Base-by-base conservation (phyloP, 2,888 invertebrate species). In the Hipparchia sbordonii region DNA sequence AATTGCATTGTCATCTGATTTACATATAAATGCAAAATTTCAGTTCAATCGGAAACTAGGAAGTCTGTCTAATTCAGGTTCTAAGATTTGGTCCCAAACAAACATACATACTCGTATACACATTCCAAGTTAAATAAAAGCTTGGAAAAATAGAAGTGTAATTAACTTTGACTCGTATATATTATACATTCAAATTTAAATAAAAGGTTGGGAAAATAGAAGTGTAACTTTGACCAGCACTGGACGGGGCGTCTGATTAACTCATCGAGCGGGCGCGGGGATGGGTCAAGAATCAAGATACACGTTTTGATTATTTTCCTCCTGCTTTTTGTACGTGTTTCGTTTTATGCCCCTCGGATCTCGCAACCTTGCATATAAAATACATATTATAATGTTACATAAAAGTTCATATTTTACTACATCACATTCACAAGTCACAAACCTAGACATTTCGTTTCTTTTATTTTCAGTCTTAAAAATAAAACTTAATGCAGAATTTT, bases 201-300 rank as follows among this genome's bases (percentile, higher is more conserved):
- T 23, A 23, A 23, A 23, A 23, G 23, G 23, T 23, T 23, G 23
- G 23, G 1, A 23, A 23, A 23, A 23, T 0, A 4, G 6, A 1
- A 4, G 46, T 33, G 48, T 46, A 82, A 83, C 81, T 88, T 93
- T 91, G 90, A 88, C 85, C 69, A 76, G 13, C 86, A 2, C 76
- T 80, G 85, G 33, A 72, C 75, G 79, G 85, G 46, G 74, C 84
- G 86, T 85, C 92, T 93, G 92, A 93, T 93, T 93, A 93, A 92
- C 92, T 92, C 89, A 89, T 93, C 77, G 79, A 74, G 78, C 79
- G 79, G 82, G 82, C 81, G 80, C 79, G 79, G 80, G 74, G 82
- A 80, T 77, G 78, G 72, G 81, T 82, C 82, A 82, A 88, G 86
- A 87, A 81, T 82, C 82, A 82, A 88, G 86, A 87, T 87, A 82